Evolutionary conservation across 2,113 vertebrate species (phyloP).

Genomic region (Corydoras sp.): DNA sequence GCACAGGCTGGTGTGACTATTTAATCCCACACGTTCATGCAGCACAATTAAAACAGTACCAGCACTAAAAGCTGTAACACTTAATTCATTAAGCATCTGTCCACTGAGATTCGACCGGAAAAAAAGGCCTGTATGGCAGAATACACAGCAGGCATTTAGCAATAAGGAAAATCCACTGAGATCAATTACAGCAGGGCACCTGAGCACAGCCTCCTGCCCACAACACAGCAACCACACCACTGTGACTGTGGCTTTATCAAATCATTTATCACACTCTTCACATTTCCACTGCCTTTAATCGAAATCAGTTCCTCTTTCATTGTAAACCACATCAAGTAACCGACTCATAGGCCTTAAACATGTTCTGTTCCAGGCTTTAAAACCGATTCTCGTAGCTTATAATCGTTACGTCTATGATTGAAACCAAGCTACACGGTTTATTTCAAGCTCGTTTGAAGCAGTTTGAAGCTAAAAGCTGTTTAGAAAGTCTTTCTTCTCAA

Average conservation of each 20-base stretch:
- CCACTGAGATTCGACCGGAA: constrained; percentile 24
- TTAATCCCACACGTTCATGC: neutral
- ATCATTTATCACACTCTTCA: neutral
- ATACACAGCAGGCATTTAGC: constrained; percentile 36
- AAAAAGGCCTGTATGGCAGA: constrained; percentile 29
- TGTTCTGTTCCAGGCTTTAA: too few species aligned
- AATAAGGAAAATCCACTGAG: constrained; percentile 35
- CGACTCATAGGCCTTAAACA: too few species aligned
- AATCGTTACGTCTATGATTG: too few species aligned
- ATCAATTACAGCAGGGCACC: constrained; percentile 41
- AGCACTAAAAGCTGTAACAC: constrained; percentile 28
- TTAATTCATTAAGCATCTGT: constrained; percentile 35
- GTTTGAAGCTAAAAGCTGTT: too few species aligned
- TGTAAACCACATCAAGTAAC: too few species aligned
- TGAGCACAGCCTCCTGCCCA: constrained; percentile 21
- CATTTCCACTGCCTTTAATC: neutral
- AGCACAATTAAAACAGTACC: constrained; percentile 5
- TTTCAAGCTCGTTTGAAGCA: too few species aligned
- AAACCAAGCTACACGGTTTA: too few species aligned
- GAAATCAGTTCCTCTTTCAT: neutral
- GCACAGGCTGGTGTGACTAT: neutral
- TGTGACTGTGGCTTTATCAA: too few species aligned
- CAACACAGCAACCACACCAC: constrained; percentile 7
- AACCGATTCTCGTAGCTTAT: too few species aligned
- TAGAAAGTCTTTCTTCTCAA: too few species aligned